Evolutionary conservation across 2,113 vertebrate species (phyloP).

Genomic region (Oryzias curvinotus): DNA sequence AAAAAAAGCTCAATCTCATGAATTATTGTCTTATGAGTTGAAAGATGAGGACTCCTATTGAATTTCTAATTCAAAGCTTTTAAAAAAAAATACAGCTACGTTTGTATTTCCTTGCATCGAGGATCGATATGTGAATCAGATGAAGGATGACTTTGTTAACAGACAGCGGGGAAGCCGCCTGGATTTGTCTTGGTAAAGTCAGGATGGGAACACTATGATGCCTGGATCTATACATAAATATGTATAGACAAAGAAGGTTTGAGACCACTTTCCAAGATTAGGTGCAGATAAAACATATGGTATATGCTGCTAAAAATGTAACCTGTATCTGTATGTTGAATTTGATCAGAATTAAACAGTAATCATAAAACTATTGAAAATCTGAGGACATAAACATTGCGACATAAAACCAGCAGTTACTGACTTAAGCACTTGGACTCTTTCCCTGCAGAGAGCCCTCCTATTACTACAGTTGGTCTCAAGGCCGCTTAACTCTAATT

Average conservation of each 20-base stretch:
- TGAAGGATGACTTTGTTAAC: constrained; percentile 54
- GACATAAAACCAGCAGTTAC: constrained; percentile 12
- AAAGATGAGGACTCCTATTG: constrained; percentile 43
- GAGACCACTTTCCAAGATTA: constrained; percentile 3
- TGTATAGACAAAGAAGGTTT: not conserved
- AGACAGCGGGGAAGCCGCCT: constrained; percentile 13
- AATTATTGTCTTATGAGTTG: constrained; percentile 42
- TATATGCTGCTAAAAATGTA: not conserved
- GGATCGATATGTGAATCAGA: constrained; percentile 59
- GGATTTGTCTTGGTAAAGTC: constrained; percentile 44
- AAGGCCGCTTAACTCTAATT: constrained; percentile 71
- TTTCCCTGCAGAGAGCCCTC: constrained; percentile 34
- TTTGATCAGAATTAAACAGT: not conserved
- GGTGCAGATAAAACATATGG: constrained; percentile 14
- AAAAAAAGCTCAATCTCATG: not conserved
- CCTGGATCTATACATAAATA: constrained; percentile 33
- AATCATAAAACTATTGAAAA: no score
- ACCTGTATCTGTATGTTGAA: no score
- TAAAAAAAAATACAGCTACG: constrained; percentile 37
- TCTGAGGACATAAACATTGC: no score
- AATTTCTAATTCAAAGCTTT: constrained; percentile 45
- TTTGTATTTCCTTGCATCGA: constrained; percentile 31
- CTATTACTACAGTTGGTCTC: constrained; percentile 55
- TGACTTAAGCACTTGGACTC: constrained; percentile 45
- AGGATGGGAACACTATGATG: constrained; percentile 25